These are phyloP conservation scores for Phymanthus crucifer DNA, from an alignment of 92 coral and sea anemone genomes.

Conservation along the genomic window DNA sequence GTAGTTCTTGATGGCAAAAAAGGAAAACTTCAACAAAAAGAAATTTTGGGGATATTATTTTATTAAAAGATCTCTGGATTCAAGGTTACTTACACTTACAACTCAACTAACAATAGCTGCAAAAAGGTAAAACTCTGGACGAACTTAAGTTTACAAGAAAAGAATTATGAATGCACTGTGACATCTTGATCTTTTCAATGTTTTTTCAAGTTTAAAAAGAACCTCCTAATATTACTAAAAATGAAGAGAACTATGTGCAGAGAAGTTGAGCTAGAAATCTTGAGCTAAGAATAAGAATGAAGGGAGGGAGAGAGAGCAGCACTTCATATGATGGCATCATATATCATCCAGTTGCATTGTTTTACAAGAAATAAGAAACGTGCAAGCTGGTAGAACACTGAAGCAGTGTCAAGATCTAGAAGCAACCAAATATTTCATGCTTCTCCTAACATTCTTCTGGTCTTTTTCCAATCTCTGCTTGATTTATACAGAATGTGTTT, in stretches of 20 bases:
- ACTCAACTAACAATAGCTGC: not conserved
- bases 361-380: no score
- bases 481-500: no score
- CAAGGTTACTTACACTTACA: not conserved
- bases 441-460: no score
- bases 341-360: not conserved
- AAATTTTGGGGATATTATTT: not conserved
- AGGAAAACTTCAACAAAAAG: not conserved
- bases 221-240: not conserved
- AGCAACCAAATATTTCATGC: no score
- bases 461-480: not conserved
- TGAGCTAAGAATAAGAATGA: not conserved
- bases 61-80: not conserved
- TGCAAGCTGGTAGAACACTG: no score
- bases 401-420: no score
- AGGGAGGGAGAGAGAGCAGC: not conserved
- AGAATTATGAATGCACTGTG: not conserved
- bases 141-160: not conserved
- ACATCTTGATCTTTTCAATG: not conserved
- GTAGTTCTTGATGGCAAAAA: no score
- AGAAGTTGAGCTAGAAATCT: no score
- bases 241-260: no score
- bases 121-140: not conserved
- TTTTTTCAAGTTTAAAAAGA: not conserved
- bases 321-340: not conserved